phyloP scores from a whole-genome alignment of 2,888 invertebrate species.

The Melinaea marsaeus region DNA sequence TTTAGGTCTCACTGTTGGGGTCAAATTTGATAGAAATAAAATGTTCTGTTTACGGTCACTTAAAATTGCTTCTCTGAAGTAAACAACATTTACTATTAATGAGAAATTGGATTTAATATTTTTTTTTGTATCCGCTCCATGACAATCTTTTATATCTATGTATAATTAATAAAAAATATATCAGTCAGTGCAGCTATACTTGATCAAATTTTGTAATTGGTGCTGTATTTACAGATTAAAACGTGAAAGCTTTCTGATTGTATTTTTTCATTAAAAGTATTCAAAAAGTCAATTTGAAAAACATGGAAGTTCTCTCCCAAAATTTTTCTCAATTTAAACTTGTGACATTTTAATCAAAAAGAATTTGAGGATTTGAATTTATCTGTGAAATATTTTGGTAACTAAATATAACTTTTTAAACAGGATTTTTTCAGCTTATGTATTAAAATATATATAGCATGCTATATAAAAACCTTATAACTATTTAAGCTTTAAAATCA shows the following conservation, averaged over 20 bases:
- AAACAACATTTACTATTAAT: constrained; percentile 35
- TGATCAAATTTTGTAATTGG: background rate
- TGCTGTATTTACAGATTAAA: background rate
- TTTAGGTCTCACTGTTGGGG: constrained; percentile 13
- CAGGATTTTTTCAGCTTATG: too few relatives aligned
- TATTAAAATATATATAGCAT: too few relatives aligned
- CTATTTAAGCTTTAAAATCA: too few relatives aligned
- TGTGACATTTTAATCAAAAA: constrained; percentile 35
- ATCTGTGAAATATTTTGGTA: background rate
- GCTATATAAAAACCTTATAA: too few relatives aligned
- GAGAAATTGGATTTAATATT: constrained; percentile 13
- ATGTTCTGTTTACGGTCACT: constrained; percentile 31
- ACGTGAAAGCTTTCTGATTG: constrained; percentile 5
- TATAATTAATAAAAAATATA: too few relatives aligned
- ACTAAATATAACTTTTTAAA: too few relatives aligned
- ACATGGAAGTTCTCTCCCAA: constrained; percentile 24
- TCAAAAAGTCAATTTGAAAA: constrained; percentile 29
- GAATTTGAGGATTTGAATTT: constrained; percentile 10
- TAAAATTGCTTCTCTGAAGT: constrained; percentile 35
- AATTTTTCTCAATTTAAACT: constrained; percentile 41
- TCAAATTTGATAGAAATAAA: constrained; percentile 24
- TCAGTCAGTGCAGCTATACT: background rate
- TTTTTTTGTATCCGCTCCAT: constrained; percentile 5
- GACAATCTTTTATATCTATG: too few relatives aligned
- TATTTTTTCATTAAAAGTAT: constrained; percentile 26